Base-by-base conservation (phyloP, 2,113 vertebrate species). In the Stegastes partitus region DNA sequence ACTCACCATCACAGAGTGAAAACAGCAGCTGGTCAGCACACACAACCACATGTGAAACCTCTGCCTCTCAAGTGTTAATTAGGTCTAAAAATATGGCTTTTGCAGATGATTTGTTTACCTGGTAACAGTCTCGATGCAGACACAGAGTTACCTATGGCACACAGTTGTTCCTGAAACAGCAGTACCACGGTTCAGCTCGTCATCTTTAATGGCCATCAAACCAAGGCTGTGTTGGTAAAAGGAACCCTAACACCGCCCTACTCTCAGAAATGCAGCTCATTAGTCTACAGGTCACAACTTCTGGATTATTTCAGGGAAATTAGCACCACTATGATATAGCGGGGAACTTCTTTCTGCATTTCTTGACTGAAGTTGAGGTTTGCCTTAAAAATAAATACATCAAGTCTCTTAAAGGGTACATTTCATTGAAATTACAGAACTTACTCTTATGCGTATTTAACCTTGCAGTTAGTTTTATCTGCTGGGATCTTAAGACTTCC, bases 31-130 rank as follows among this genome's bases (percentile, higher is more conserved):
- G 21, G 37, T 59, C 19, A 28, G 31, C 28, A 56, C 34, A 59
- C 25, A 53, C 1, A 1, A 9, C 14, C 28, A 53, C 58, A 49
- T 3, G 34, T 49, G n/a, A 70, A 73, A 72, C 15, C 1, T 34
- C 37, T 15, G 45, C 31, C 11, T 49, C 42, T 57, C 10, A 14
- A 63, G 51, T 69, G 28, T 49, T 77, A 14, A 66, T 51, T 47
- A 42, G 58, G 26, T 62, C 2, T 61, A n/a, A 62, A 67, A 73
- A 58, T 83, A 90, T 92, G 89, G 87, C 90, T 90, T 90, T 62
- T 44, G 23, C 22, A 42, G 28, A 53, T 22, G 72, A 75, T n/a
- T 21, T 34, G 14, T 34, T 44, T 37, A 19, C 26, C 21, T 37
- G 31, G 22, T 28, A 80, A 59, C 56, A 69, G 54, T 58, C 64